Evolutionary conservation across 2,113 vertebrate genomes (phyloP).

Genomic region (Oreocharis arfaki): DNA sequence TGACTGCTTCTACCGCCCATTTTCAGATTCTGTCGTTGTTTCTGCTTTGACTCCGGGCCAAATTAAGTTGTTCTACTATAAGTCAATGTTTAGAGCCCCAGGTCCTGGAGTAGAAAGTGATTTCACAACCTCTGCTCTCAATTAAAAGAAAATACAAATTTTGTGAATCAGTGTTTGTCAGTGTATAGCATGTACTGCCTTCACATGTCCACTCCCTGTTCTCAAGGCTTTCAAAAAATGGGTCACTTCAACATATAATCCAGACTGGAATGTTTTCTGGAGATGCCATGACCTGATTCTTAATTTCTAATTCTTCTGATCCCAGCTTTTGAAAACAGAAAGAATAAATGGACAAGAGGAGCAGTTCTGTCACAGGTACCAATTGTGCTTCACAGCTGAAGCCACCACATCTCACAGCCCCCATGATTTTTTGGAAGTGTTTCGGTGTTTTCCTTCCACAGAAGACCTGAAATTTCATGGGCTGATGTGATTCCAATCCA

Average conservation of each 20-base stretch:
- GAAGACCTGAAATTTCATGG: not conserved
- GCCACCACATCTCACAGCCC: not conserved
- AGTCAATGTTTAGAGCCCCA: conserved; percentile 13
- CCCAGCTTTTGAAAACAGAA: not conserved
- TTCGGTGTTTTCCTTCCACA: not conserved
- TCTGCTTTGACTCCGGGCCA: not conserved
- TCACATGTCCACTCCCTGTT: not conserved
- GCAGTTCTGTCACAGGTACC: not conserved
- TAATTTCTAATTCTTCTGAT: not conserved
- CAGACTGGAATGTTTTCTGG: not conserved
- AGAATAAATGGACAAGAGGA: not conserved
- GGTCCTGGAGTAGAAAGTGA: not conserved
- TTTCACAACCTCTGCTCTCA: conserved; percentile 25
- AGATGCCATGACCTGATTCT: not conserved
- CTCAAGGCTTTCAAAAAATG: not conserved
- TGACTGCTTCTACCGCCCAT: not conserved
- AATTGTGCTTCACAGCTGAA: not conserved
- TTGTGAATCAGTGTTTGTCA: not conserved
- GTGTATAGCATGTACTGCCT: not conserved
- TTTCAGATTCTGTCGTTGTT: conserved; percentile 10
- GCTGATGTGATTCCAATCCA: not conserved
- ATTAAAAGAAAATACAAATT: conserved; percentile 11
- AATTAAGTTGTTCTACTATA: conserved; percentile 5
- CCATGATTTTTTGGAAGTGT: not conserved
- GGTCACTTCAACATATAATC: not conserved